Evolutionary conservation across 2,113 vertebrate species (phyloP).

Genomic region (Copsychus sechellarum): DNA sequence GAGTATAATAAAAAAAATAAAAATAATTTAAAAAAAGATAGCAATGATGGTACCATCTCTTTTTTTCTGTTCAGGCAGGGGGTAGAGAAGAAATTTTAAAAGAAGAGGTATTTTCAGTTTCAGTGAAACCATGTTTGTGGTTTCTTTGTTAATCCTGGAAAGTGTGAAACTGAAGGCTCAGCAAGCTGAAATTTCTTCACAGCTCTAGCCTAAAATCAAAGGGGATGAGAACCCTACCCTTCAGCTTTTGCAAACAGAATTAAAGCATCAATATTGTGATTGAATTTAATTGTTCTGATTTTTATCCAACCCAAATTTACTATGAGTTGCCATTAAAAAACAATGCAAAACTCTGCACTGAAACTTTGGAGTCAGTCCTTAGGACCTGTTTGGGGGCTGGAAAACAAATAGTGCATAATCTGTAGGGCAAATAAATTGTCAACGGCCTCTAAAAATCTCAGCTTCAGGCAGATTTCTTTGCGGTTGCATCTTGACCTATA

Average conservation of each 20-base stretch:
- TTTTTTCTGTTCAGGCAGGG: neutral
- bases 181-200: neutral
- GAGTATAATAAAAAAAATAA: neutral
- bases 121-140: neutral
- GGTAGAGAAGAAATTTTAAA: neutral
- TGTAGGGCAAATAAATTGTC: neutral
- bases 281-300: neutral
- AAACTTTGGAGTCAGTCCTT: neutral
- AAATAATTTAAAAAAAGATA: no score
- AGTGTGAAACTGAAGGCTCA: neutral
- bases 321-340: neutral
- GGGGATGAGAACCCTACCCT: neutral
- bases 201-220: neutral
- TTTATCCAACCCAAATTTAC: neutral
- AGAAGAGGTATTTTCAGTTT: neutral
- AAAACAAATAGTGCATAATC: rapidly evolving
- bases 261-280: neutral
- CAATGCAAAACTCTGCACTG: neutral
- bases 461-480: neutral
- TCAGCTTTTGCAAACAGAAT: neutral
- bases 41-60: neutral
- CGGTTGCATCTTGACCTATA: neutral
- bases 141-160: neutral
- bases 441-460: neutral
- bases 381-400: neutral